Evolutionary conservation across 23 tunicate genomes (phyloP).

Genomic region (Styela plicata): DNA sequence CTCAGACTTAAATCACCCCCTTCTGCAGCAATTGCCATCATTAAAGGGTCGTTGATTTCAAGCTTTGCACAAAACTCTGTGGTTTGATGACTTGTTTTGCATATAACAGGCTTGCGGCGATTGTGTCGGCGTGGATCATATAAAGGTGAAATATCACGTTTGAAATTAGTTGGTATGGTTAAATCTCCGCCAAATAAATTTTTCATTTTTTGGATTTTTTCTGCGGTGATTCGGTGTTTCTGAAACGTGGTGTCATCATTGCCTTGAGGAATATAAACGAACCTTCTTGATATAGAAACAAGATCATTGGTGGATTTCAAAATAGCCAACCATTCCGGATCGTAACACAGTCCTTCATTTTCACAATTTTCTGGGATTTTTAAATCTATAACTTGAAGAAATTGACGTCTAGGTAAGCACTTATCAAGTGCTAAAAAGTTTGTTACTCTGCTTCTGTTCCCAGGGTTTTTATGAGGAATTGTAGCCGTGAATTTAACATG

Average conservation of each 20-base stretch:
- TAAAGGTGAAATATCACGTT: constrained; percentile 45
- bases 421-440: constrained; percentile 90
- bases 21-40: constrained; percentile 50
- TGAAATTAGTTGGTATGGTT: constrained; percentile 66
- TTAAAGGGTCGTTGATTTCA: constrained; percentile 75
- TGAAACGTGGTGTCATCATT: background rate
- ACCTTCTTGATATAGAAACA: constrained; percentile 46
- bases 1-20: constrained; percentile 28
- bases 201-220: constrained; percentile 37
- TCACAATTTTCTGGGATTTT: constrained; percentile 26
- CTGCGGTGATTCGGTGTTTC: constrained; percentile 41
- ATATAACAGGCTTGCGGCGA: constrained; percentile 28
- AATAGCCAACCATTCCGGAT: constrained; percentile 96
- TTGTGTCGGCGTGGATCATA: constrained; percentile 63
- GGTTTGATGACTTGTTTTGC: constrained; percentile 73
- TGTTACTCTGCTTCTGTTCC: constrained; percentile 41
- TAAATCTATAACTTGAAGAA: constrained; percentile 79
- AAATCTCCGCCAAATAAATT: constrained; percentile 43
- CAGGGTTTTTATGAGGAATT: constrained; percentile 45
- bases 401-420: constrained; percentile 82
- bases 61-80: constrained; percentile 86
- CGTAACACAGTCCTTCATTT: constrained; percentile 59
- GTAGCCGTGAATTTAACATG: constrained; percentile 87
- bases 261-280: constrained; percentile 38
- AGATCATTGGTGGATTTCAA: constrained; percentile 70